phyloP scores from a whole-genome alignment of 2,797 vertebrate species.

The Ctenochaetus hawaiiensis region DNA sequence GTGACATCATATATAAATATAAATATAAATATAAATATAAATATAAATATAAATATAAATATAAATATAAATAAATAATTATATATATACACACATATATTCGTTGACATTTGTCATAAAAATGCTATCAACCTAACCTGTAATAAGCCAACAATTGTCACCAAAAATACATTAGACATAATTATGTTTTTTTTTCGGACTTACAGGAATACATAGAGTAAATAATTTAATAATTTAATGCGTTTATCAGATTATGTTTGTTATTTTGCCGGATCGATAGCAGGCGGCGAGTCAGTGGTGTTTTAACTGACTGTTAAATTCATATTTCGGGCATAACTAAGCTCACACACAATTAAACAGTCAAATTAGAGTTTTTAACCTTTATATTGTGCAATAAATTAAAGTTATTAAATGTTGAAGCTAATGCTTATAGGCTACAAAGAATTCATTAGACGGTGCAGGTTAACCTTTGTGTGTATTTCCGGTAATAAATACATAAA shows the following conservation, averaged over 20 bases:
- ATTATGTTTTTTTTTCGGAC: background rate
- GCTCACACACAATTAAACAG: background rate
- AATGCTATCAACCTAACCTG: no score
- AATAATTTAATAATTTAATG: constrained; percentile 22
- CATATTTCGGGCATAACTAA: background rate
- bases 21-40: no score
- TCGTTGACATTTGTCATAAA: constrained; percentile 1
- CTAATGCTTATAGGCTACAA: background rate
- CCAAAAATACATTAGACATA: constrained; percentile 6
- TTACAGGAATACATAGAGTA: background rate
- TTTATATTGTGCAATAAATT: background rate
- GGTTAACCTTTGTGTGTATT: background rate
- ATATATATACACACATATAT: background rate
- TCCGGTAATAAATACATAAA: background rate
- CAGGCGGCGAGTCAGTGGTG: background rate
- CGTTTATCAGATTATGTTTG: constrained; percentile 9
- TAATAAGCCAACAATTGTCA: background rate
- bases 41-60: no score
- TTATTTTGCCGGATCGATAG: constrained; percentile 4
- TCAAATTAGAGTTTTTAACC: background rate
- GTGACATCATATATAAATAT: no score
- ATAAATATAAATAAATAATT: no score
- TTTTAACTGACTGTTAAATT: constrained; percentile 2
- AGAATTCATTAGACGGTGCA: background rate
- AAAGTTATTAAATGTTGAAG: background rate